Evolutionary conservation across 2,113 vertebrate species (phyloP).

Genomic region (Conger conger): DNA sequence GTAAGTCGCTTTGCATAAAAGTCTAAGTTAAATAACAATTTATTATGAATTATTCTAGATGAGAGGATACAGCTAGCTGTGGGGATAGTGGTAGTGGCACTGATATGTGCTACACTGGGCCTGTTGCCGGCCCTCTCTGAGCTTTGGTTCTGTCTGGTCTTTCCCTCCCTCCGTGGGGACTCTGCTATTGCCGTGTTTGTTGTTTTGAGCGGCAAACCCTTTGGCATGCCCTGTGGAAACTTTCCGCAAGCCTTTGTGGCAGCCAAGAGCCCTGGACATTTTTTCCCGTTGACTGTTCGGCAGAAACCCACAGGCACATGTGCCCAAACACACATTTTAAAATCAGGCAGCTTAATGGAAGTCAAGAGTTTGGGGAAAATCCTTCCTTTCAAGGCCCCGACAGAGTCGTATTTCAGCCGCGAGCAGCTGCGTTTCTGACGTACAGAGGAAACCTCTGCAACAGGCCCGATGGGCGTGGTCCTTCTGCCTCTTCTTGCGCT

Average conservation of each 20-base stretch:
- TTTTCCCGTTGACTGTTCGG: slow-evolving; percentile 43
- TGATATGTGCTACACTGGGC: neutral
- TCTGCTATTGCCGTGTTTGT: slow-evolving; percentile 7
- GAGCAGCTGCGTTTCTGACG: neutral
- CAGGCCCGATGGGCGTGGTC: neutral
- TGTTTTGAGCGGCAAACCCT: slow-evolving; percentile 25
- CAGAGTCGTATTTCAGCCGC: neutral
- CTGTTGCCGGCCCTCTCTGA: neutral
- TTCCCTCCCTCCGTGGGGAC: neutral
- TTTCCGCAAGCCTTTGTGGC: slow-evolving; percentile 49
- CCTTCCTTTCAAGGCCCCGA: neutral
- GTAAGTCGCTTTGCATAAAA: no score
- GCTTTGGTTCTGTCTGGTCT: neutral
- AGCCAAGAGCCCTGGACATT: slow-evolving; percentile 39
- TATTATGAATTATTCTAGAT: no score
- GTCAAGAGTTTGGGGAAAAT: neutral
- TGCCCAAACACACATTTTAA: slow-evolving; percentile 25
- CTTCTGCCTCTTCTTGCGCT: neutral
- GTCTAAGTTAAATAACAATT: no score
- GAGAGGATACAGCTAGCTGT: neutral
- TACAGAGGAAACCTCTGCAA: neutral
- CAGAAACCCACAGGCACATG: slow-evolving; percentile 27
- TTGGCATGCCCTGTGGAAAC: slow-evolving; percentile 46
- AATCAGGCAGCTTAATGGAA: neutral
- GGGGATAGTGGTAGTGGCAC: neutral